Percentiles rank a stretch among this genome's conserved stretches.
These are phyloP conservation scores for Eidolon dupreanum DNA, from an alignment of 2,797 vertebrate genomes.

Conservation along the genomic window DNA sequence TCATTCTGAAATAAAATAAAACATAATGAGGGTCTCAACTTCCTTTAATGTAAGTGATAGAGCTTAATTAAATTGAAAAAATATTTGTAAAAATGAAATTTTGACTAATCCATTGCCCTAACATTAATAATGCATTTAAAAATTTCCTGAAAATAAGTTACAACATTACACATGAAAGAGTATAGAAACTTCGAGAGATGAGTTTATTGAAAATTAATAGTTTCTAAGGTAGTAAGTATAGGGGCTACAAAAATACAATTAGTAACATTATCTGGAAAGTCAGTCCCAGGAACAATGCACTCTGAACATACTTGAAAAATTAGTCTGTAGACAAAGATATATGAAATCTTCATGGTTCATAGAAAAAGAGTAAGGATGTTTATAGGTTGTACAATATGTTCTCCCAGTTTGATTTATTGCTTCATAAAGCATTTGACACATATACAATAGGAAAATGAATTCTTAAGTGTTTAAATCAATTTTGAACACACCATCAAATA, in stretches of 20 bases:
- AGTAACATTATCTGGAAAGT: constrained; percentile 14
- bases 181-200: not conserved
- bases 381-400: not conserved
- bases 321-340: constrained; percentile 45
- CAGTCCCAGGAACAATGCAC: not conserved
- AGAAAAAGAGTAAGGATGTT: constrained; percentile 23
- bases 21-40: not conserved
- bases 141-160: constrained; percentile 30
- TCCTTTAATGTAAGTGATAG: constrained; percentile 10
- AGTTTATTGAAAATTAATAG: not conserved
- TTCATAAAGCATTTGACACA: constrained; percentile 63
- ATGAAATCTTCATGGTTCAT: constrained; percentile 41
- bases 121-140: constrained; percentile 41
- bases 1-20: constrained; percentile 51
- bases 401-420: constrained; percentile 62
- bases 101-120: constrained; percentile 21
- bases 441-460: constrained; percentile 54
- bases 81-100: constrained; percentile 20
- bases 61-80: constrained; percentile 24
- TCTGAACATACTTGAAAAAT: constrained; percentile 56
- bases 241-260: not conserved
- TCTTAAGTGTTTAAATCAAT: constrained; percentile 53
- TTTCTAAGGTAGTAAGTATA: not conserved
- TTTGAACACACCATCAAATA: constrained; percentile 68
- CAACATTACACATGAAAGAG: not conserved